Evolutionary conservation across 35 echinoderm and acorn worm genomes (phyloP).

Genomic region (Hemicentrotus pulcherrimus): DNA sequence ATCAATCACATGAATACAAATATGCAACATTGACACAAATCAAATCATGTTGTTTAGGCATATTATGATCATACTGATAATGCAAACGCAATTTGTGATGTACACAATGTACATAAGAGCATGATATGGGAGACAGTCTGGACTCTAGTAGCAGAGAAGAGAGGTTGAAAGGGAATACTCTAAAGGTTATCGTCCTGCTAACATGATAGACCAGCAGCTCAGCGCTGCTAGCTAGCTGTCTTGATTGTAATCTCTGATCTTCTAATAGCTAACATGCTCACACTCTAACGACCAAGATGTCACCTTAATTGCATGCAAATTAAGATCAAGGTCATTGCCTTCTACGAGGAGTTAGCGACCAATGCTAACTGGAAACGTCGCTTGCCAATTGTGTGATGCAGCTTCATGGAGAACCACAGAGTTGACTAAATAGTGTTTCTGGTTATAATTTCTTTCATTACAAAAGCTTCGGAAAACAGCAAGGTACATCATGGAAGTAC

Average conservation of each 20-base stretch:
- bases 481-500: not conserved
- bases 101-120: not conserved
- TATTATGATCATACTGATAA: not conserved
- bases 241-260: constrained; percentile 18
- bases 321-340: not conserved
- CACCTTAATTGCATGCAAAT: constrained; percentile 12
- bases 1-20: too few relatives aligned
- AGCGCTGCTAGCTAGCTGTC: not conserved
- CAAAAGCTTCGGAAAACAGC: not conserved
- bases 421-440: not conserved
- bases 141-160: not conserved
- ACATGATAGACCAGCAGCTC: not conserved
- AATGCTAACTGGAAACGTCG: not conserved
- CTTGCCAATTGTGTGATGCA: not conserved
- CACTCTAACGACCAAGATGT: not conserved
- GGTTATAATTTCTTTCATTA: not conserved
- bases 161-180: not conserved
- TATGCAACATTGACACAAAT: not conserved
- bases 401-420: not conserved
- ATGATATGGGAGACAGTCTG: not conserved
- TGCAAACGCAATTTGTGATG: not conserved
- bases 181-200: constrained; percentile 2
- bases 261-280: not conserved
- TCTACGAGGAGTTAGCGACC: not conserved
- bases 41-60: not conserved